Evolutionary conservation across 1,140 invertebrate genomes (phyloP).

Genomic region (Aethina tumida): DNA sequence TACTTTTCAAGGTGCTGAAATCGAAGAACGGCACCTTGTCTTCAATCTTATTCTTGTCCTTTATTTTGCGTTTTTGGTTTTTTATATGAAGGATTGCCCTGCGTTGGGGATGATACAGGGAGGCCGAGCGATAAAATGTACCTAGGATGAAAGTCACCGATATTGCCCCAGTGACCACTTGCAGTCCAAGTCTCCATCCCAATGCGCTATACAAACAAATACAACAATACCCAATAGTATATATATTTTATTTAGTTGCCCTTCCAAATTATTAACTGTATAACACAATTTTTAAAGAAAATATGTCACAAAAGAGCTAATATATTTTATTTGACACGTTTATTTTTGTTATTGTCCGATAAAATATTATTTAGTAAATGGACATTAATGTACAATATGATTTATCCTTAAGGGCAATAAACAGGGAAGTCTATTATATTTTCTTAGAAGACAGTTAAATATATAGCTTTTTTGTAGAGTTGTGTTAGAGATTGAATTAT

Average conservation of each 20-base stretch:
- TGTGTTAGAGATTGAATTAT: too few species aligned
- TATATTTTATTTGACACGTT: too few species aligned
- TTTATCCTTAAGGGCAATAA: too few species aligned
- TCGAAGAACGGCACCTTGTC: slow-evolving; percentile 78
- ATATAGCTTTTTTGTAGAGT: too few species aligned
- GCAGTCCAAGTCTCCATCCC: slow-evolving; percentile 80
- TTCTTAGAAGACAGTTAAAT: too few species aligned
- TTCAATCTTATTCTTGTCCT: slow-evolving; percentile 62
- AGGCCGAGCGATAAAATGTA: slow-evolving; percentile 81
- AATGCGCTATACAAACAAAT: slow-evolving; percentile 61
- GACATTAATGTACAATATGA: too few species aligned
- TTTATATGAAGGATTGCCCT: slow-evolving; percentile 83
- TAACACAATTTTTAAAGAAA: too few species aligned
- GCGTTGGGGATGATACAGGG: slow-evolving; percentile 80
- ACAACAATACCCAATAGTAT: too few species aligned
- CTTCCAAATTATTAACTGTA: not conserved
- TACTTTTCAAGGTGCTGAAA: slow-evolving; percentile 71
- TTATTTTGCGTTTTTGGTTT: slow-evolving; percentile 78
- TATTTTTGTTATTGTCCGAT: too few species aligned
- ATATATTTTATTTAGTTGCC: not conserved
- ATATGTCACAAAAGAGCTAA: too few species aligned
- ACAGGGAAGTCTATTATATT: too few species aligned
- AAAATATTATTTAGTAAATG: too few species aligned
- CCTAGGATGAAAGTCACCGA: slow-evolving; percentile 80
- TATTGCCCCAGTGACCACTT: slow-evolving; percentile 73